Evolutionary conservation across 2,888 invertebrate genomes (phyloP).

Genomic region (Sminthurinus aureus): DNA sequence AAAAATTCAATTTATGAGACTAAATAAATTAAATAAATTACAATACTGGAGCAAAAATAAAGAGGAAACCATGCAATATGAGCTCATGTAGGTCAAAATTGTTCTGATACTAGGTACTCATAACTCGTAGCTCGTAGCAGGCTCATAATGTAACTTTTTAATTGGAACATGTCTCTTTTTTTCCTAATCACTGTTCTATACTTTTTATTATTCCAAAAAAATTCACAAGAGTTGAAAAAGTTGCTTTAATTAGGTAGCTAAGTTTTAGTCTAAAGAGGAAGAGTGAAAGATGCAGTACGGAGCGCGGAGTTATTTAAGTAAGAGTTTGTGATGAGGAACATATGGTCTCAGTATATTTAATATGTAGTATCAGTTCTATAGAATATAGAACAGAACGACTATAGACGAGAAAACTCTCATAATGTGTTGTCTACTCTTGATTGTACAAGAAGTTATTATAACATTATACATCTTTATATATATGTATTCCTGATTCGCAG

Average conservation of each 20-base stretch:
- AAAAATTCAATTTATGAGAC: background rate
- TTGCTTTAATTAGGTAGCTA: background rate
- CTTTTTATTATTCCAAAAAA: no score
- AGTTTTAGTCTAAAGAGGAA: background rate
- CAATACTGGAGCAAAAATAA: background rate
- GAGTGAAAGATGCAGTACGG: background rate
- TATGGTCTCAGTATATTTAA: background rate
- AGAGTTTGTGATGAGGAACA: background rate
- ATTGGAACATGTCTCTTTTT: no score
- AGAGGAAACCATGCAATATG: background rate
- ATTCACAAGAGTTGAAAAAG: no score
- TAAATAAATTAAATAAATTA: slow-evolving; percentile 5
- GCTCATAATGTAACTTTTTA: no score
- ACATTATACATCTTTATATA: slow-evolving; percentile 9
- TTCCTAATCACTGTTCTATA: no score
- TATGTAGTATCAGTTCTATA: no score
- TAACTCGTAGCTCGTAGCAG: no score
- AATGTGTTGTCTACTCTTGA: no score
- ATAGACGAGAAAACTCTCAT: background rate
- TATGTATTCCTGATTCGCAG: background rate
- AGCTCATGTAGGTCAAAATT: background rate
- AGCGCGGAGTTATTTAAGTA: background rate
- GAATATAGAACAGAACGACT: no score
- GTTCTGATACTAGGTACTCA: background rate
- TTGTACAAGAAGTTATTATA: background rate